Evolutionary conservation across 2,113 vertebrate genomes (phyloP).

Genomic region (Progne subis): DNA sequence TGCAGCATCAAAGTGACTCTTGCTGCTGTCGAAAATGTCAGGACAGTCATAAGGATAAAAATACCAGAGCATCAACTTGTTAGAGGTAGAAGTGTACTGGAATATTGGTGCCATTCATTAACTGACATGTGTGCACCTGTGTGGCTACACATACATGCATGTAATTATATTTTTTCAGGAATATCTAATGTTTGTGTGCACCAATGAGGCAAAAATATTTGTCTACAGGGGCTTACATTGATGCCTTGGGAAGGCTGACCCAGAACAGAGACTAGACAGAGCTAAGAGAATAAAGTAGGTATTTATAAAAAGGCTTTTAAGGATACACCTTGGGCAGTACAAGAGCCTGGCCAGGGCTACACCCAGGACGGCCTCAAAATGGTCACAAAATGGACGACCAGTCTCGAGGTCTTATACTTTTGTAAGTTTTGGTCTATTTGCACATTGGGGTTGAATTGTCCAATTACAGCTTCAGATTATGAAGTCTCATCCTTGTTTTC

Average conservation of each 20-base stretch:
- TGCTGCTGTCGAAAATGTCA: not conserved
- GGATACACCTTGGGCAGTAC: not conserved
- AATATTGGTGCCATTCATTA: not conserved
- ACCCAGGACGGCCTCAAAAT: not conserved
- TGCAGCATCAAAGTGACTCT: not conserved
- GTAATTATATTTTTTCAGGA: not conserved
- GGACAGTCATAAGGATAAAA: not conserved
- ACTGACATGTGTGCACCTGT: rapidly evolving
- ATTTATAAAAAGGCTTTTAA: not conserved
- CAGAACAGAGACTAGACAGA: not conserved
- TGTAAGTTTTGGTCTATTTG: not conserved
- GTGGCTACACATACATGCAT: not conserved
- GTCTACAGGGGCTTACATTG: not conserved
- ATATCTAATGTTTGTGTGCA: not conserved
- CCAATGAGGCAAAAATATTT: not conserved
- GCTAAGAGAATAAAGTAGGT: not conserved
- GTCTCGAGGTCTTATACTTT: not conserved
- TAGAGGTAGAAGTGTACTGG: not conserved
- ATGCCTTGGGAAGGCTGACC: not conserved
- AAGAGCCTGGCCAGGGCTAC: not conserved
- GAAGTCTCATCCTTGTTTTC: not conserved
- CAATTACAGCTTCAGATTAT: not conserved
- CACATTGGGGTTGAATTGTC: not conserved
- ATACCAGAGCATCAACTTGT: not conserved
- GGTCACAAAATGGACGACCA: not conserved